Evolutionary conservation across 2,113 vertebrate genomes (phyloP), one percentile per base, ranked within the genome.

Genomic region (Leucosticte australis): DNA sequence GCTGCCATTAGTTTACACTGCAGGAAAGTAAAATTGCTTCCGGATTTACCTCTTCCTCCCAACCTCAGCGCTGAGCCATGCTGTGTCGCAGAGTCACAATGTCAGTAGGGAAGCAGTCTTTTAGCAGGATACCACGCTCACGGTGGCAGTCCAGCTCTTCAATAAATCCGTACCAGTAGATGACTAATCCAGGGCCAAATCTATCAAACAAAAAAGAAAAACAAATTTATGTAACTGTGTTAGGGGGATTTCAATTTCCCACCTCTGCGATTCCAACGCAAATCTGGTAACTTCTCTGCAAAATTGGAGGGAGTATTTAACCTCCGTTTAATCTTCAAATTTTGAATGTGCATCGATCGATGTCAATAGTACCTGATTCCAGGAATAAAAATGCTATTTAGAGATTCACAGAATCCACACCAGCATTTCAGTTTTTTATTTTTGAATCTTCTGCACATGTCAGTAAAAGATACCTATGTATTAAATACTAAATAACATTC

Each of bases 151-250:
- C 99, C 92, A 99, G 97, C 94, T 99, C 99, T 56, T 98, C 98
- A 74, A 99, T 99, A 91, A 99, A 99, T 49, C 99, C 99, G 0
- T 99, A 99, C 99, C 99, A 99, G 94, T 99, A 99, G 98, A 99
- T 99, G 92, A 99, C 99, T 82, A 99, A 98, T 70, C 99, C 99
- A 1, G 99, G 99, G 31, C 99, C 99, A 91, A 99, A 99, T 95
- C 99, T 99, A 97, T 28, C 62, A 95, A 76, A 62, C 35, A 82
- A 92, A 94, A 41, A 76, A 11, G 15, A 70, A 92, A 84, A 91
- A 71, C 4, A 23, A 76, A 60, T 10, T 64, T 50, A 52, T 0
- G 21, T 3, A 39, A 65, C 15, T 22, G 14, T 56, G 37, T 27
- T 39, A 59, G 24, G 27, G 20, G 22, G 81, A 78, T 68, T 77